Evolutionary conservation across 1,140 invertebrate genomes (phyloP), one percentile per base, ranked within the genome.

Genomic region (Papilio machaon): DNA sequence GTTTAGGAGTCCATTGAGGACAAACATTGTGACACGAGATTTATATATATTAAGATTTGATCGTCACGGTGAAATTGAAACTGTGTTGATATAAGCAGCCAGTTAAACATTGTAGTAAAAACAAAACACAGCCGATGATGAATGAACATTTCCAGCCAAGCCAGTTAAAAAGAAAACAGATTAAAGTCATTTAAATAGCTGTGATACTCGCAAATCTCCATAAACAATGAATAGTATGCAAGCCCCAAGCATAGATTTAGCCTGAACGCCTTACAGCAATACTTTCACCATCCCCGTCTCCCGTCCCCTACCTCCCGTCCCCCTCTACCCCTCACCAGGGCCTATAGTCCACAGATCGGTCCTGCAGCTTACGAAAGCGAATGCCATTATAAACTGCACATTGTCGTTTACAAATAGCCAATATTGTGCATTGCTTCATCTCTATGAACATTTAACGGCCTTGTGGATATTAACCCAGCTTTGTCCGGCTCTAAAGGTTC

Each of bases 251-350:
- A 47, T 46, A 73, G 30, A 73, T 23, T n/a, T 46, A 38, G n/a
- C 43, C 38, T 17, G 38, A 47, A 43, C 19, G 38, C 35, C n/a
- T 46, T 73, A 46, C 73, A 46, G 38, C 43, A 19, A 19, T 43
- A 73, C 73, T 73, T 73, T 73, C 73, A 73, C 73, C 73, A 47
- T 47, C 73, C 38, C 43, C 43, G n/a, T 23, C 43, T 46, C 73
- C 73, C n/a, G 8, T 35, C 17, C 38, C 10, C 73, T 9, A 19
- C 23, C 11, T 35, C 17, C 38, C 10, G 38, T 9, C 43, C 23
- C 11, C 30, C 19, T 0, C 3, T 43, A 7, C 15, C 43, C 73
- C 38, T 73, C 43, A 7, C 43, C 43, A 38, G 13, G 46, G 38
- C 73, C 38, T 43, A 73, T 46, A 46, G 38, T 73, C 73, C 73